Evolutionary conservation across 1,140 invertebrate genomes (phyloP), one percentile per base, ranked within the genome.

Genomic region (Stenopsyche tienmushanensis): DNA sequence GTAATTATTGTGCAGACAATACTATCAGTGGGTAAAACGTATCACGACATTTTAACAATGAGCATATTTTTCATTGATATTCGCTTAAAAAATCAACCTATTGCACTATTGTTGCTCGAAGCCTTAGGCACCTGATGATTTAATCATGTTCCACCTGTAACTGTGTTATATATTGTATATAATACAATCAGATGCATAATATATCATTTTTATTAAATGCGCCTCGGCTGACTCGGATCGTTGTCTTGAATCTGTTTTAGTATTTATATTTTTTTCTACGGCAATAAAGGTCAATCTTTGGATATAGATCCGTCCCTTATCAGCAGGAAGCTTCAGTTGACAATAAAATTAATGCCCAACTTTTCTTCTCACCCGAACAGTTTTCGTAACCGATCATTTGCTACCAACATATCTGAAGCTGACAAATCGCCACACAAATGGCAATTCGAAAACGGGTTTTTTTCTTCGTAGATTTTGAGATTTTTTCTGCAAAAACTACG

Each of bases 41-140:
- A 60, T 60, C 57, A 60, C 57, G 57, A 60, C 57, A 60, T 60
- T 60, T 20, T 60, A 60, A 60, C 57, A 60, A 60, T 60, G 57
- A 60, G 25, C 57, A 39, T 60, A 60, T 60, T 60, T 60, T 60
- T 60, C 57, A 60, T 60, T 42, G 57, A 60, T 60, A 34, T 34
- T 34, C 29, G n/a, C 50, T 49, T 9, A 23, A 25, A 44, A 47
- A 47, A 60, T 23, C 39, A 42, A 41, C 41, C 39, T 60, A 45
- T 60, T 60, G 57, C 42, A 49, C 42, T 47, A 60, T 60, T 60
- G 57, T 60, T 60, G 57, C 20, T 34, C 57, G 44, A 24, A 34
- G 41, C 23, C 57, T n/a, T 21, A 39, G 57, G 15, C 26, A 23
- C 10, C 39, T 29, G 54, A 57, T 57, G 54, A 57, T 57, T 39